A percentile compares a stretch with the other conserved stretches of the same genome.
phyloP scores from a whole-genome alignment of 2,113 vertebrate genomes.

The Tupaia chinensis region DNA sequence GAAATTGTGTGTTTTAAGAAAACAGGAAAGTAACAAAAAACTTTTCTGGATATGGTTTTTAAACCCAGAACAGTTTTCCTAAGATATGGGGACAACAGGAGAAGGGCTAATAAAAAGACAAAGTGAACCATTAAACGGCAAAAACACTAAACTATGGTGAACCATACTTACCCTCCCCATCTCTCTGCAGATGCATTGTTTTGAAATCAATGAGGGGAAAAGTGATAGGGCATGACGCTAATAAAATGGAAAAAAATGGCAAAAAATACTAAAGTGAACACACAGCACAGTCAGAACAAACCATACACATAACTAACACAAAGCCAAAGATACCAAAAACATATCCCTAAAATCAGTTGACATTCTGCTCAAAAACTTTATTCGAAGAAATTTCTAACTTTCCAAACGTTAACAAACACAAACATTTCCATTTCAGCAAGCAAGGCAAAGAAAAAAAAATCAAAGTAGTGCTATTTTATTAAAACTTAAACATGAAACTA shows the following conservation, averaged over 20 bases:
- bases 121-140: constrained; percentile 86
- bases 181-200: constrained; percentile 99
- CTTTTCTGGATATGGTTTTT: constrained; percentile 69
- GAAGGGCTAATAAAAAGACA: constrained; percentile 88
- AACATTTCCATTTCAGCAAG: constrained; percentile 80
- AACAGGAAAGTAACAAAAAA: constrained; percentile 69
- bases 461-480: constrained; percentile 60
- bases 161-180: constrained; percentile 96
- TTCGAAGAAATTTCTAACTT: constrained; percentile 80
- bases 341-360: constrained; percentile 77
- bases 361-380: constrained; percentile 82
- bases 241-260: constrained; percentile 93
- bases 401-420: constrained; percentile 75
- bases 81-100: constrained; percentile 87
- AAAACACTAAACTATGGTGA: constrained; percentile 88
- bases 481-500: constrained; percentile 61
- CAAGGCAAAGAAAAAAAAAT: constrained; percentile 38
- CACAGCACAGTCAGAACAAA: constrained; percentile 91
- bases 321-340: constrained; percentile 88
- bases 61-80: constrained; percentile 80
- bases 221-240: constrained; percentile 96
- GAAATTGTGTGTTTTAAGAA: constrained; percentile 78
- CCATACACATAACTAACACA: constrained; percentile 89
- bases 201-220: constrained; percentile 99
- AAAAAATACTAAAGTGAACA: constrained; percentile 94